These are phyloP conservation scores for Antechinus flavipes DNA, from an alignment of 2,113 vertebrate genomes.

Conservation along the genomic window DNA sequence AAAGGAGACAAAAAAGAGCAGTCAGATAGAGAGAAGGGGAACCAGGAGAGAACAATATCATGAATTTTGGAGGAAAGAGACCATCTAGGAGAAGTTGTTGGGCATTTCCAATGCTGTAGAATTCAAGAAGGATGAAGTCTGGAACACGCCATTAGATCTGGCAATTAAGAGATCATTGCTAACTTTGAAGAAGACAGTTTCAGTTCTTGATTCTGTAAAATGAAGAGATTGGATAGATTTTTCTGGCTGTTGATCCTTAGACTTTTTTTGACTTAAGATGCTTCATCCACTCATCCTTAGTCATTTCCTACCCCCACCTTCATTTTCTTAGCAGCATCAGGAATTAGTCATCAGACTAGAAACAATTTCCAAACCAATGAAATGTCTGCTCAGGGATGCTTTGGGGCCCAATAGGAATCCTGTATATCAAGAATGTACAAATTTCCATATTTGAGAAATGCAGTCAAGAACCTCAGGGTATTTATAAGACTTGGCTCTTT, in stretches of 20 bases:
- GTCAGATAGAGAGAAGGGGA: background rate
- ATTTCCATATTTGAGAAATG: slow-evolving; percentile 7
- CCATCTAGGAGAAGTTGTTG: background rate
- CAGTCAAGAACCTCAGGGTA: background rate
- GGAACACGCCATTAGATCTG: background rate
- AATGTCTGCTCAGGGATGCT: background rate
- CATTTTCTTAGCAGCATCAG: background rate
- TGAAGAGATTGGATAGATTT: background rate
- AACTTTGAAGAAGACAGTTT: background rate
- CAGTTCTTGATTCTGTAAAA: background rate
- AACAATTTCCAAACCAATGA: background rate
- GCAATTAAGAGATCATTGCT: background rate
- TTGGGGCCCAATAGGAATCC: slow-evolving; percentile 1
- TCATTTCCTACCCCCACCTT: background rate
- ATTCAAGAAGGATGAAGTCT: background rate
- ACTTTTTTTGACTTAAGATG: background rate
- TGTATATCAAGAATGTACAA: background rate
- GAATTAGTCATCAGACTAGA: background rate
- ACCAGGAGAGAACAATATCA: background rate
- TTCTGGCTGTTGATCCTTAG: background rate
- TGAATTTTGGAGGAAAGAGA: background rate
- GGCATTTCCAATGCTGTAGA: background rate
- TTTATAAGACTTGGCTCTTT: slow-evolving; percentile 13
- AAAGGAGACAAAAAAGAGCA: background rate
- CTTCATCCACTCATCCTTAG: background rate